A percentile compares a stretch with the other conserved stretches of the same genome.
Evolutionary conservation across 1,140 invertebrate species (phyloP).

Genomic region (Zaprionus nigranus): DNA sequence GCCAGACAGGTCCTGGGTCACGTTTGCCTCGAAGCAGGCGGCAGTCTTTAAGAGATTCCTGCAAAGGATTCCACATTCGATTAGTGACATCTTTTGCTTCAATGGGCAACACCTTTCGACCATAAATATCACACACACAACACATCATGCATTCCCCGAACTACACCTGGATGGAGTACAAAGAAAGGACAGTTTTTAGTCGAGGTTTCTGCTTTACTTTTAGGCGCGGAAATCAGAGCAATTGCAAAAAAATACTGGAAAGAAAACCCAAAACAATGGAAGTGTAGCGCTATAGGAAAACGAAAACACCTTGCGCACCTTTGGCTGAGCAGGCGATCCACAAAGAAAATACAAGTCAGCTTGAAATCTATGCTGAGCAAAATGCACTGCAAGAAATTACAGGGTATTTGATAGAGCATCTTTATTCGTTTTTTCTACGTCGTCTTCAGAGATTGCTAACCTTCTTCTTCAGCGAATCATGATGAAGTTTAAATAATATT

Average conservation of each 20-base stretch:
- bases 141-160: conserved; percentile 26
- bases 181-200: conserved; percentile 10
- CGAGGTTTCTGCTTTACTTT: background rate
- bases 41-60: background rate
- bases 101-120: conserved; percentile 62
- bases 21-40: conserved; percentile 17
- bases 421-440: too few relatives aligned
- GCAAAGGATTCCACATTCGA: conserved; percentile 23
- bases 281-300: conserved; percentile 14
- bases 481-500: too few relatives aligned
- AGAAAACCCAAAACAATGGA: conserved; percentile 1
- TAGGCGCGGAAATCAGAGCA: conserved; percentile 69
- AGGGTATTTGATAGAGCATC: too few relatives aligned
- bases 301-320: conserved; percentile 52
- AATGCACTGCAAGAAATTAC: conserved; percentile 22
- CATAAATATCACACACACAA: conserved; percentile 58
- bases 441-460: too few relatives aligned
- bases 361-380: background rate
- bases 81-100: conserved; percentile 52
- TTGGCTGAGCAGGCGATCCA: conserved; percentile 2
- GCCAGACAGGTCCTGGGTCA: conserved; percentile 37
- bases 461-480: too few relatives aligned
- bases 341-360: conserved; percentile 29
- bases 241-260: conserved; percentile 63
- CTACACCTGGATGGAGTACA: conserved; percentile 33